Evolutionary conservation across 2,888 invertebrate genomes (phyloP), one percentile per base, ranked within the genome.

Genomic region (Caenorhabditis uteleia): DNA sequence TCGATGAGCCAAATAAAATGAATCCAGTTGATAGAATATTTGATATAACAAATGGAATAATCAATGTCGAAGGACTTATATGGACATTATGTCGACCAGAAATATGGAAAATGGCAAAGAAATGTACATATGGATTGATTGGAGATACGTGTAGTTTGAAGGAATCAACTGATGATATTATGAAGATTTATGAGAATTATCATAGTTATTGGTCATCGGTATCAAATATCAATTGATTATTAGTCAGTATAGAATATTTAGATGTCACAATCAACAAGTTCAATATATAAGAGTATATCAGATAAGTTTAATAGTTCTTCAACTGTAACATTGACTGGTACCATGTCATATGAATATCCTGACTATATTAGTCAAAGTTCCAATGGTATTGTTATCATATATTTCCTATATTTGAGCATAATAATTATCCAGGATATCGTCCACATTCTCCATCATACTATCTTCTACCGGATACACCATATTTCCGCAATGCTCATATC

Each of bases 391-490:
- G n/a, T n/a, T n/a, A n/a, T n/a, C n/a, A 12, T 14, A 16, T 39
- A 26, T 40, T 50, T 51, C 6, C 27, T 29, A 29, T 29, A 29
- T 29, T 29, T 29, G 12, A 8, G 7, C 6, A 29, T 29, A 10
- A 36, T 6, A 39, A 6, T 14, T 39, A 21, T 21, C 20, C 20
- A 61, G 65, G 58, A 4, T 58, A 48, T 47, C 46, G 49, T n/a
- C 43, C 34, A 21, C 58, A 68, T 6, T 51, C 71, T 10, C 68
- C 68, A 20, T 68, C 71, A 7, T 71, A 68, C 39, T 61, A 71
- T 34, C 47, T 53, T 36, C 58, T 71, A 16, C 71, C 71, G 42
- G 53, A 71, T 49, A 71, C 71, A n/a, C 62, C 68, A 6, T 71
- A 50, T 48, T 71, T 71, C 27, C 68, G 71, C n/a, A 54, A 39